These are phyloP conservation scores for Balearica regulorum DNA, from an alignment of 2,797 vertebrate genomes.

Conservation along the genomic window DNA sequence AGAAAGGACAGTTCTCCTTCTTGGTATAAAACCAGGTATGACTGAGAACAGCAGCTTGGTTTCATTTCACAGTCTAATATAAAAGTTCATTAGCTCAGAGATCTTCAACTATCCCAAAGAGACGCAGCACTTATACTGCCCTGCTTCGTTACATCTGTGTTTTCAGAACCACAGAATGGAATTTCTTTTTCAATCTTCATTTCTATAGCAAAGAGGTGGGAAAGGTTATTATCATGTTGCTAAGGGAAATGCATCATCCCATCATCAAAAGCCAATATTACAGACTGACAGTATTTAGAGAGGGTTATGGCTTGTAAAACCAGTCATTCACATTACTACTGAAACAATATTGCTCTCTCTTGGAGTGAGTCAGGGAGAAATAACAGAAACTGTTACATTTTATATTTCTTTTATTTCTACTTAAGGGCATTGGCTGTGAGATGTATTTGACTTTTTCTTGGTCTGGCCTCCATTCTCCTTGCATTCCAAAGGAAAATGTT, in stretches of 20 bases:
- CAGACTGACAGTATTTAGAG: constrained; percentile 33
- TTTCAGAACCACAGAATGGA: not conserved
- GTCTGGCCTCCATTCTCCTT: not conserved
- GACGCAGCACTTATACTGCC: not conserved
- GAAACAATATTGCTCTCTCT: constrained; percentile 33
- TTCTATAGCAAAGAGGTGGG: not conserved
- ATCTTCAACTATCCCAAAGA: not conserved
- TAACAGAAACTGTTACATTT: constrained; percentile 1
- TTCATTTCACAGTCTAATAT: constrained; percentile 29
- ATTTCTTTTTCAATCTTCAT: constrained; percentile 5
- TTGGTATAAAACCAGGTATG: not conserved
- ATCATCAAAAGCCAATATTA: constrained; percentile 51
- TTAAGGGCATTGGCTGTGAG: not conserved
- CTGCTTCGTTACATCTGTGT: not conserved
- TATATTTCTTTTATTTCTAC: constrained; percentile 18
- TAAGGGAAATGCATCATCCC: constrained; percentile 43
- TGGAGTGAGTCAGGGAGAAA: not conserved
- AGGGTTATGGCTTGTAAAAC: constrained; percentile 41
- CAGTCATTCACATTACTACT: constrained; percentile 1
- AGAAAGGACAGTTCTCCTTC: not conserved
- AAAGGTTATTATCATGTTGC: constrained; percentile 41
- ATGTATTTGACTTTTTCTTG: not conserved
- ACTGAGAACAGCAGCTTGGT: not conserved
- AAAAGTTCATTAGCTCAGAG: constrained; percentile 6
- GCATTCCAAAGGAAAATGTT: constrained; percentile 3